phyloP scores from a whole-genome alignment of 2,888 invertebrate genomes.

The Rhimphoctona megacephalus region DNA sequence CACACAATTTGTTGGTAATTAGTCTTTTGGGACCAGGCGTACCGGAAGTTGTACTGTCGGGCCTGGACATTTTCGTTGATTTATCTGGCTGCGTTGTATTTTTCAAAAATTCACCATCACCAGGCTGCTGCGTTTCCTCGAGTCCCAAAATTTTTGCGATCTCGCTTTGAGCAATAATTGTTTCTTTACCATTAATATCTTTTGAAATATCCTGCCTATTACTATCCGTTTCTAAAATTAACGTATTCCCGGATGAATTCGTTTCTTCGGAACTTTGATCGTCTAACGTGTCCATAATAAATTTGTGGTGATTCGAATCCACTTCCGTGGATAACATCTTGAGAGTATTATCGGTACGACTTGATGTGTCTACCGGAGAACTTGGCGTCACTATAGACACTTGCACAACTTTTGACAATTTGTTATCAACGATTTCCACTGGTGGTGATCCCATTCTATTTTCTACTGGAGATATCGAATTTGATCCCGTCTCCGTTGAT shows the following conservation, averaged over 20 bases:
- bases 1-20: slow-evolving; percentile 60
- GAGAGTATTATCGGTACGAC: slow-evolving; percentile 38
- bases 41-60: slow-evolving; percentile 60
- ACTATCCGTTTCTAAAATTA: slow-evolving; percentile 10
- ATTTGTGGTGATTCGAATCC: slow-evolving; percentile 48
- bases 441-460: slow-evolving; percentile 40
- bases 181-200: slow-evolving; percentile 35
- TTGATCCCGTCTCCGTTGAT: slow-evolving; percentile 34
- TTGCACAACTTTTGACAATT: slow-evolving; percentile 57
- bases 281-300: slow-evolving; percentile 26
- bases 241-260: slow-evolving; percentile 23
- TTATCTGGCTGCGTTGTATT: slow-evolving; percentile 23
- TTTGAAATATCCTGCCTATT: slow-evolving; percentile 37
- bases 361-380: slow-evolving; percentile 45
- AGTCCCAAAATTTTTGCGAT: slow-evolving; percentile 38
- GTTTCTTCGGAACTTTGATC: slow-evolving; percentile 21
- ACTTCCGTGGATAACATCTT: slow-evolving; percentile 22
- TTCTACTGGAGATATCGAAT: slow-evolving; percentile 24
- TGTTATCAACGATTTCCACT: slow-evolving; percentile 18
- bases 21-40: slow-evolving; percentile 49
- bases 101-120: slow-evolving; percentile 1
- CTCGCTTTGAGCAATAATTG: slow-evolving; percentile 33
- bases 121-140: slow-evolving; percentile 29
- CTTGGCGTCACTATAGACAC: slow-evolving; percentile 66
- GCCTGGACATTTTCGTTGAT: slow-evolving; percentile 61